Evolutionary conservation across 2,113 vertebrate species (phyloP).

Genomic region (Noctilio leporinus): DNA sequence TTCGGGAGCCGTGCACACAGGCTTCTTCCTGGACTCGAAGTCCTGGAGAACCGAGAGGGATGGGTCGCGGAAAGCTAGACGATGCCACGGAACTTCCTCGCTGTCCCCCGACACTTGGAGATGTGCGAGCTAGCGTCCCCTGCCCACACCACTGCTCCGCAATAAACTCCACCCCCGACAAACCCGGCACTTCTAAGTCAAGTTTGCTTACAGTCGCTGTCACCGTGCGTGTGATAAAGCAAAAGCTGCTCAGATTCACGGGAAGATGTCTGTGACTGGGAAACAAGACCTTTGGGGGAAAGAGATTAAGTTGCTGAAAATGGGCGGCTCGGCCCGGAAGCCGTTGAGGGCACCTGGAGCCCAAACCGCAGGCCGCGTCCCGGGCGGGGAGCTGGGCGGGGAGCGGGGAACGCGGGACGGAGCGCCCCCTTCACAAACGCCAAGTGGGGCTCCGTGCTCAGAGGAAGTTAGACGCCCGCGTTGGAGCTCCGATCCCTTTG

Average conservation of each 20-base stretch:
- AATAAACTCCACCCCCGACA: background rate
- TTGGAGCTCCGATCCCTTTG: background rate
- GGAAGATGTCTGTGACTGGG: background rate
- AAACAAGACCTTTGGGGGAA: conserved; percentile 50
- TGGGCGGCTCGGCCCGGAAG: rapidly evolving
- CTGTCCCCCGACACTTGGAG: background rate
- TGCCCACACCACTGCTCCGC: background rate
- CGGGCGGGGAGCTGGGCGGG: background rate
- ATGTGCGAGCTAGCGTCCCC: background rate
- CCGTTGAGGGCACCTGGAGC: background rate
- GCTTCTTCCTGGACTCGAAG: rapidly evolving
- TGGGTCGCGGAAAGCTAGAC: too few relatives aligned
- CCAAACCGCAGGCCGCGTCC: conserved; percentile 48
- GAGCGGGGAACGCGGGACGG: background rate
- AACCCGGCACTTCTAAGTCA: background rate
- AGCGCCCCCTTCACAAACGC: background rate
- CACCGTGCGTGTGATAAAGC: background rate
- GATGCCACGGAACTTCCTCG: background rate
- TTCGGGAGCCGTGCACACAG: rapidly evolving
- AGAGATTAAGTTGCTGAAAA: background rate
- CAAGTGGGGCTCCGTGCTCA: background rate
- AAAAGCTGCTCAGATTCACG: background rate
- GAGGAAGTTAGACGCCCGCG: background rate
- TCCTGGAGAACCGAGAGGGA: rapidly evolving
- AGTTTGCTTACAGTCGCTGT: background rate